Evolutionary conservation across 1,140 invertebrate genomes (phyloP).

Genomic region (Harlomillsia oculata): DNA sequence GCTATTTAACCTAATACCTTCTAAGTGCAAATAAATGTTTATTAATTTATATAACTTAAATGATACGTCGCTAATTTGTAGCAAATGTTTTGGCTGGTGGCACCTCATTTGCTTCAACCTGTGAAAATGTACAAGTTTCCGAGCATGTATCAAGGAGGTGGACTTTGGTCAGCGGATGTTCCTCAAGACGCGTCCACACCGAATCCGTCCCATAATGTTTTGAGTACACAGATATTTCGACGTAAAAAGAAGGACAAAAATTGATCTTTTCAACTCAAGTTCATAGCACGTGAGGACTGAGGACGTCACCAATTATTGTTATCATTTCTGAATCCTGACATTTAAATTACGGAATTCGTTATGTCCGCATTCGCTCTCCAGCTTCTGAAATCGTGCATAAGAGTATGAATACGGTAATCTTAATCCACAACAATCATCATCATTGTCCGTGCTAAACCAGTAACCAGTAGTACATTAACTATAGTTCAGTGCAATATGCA

Average conservation of each 20-base stretch:
- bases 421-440: too few relatives aligned
- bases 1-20: not conserved
- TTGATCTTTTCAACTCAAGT: not conserved
- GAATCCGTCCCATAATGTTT: conserved; percentile 24
- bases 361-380: too few relatives aligned
- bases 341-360: too few relatives aligned
- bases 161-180: conserved; percentile 25
- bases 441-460: too few relatives aligned
- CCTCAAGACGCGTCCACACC: conserved; percentile 27
- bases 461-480: too few relatives aligned
- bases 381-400: too few relatives aligned
- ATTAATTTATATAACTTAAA: not conserved
- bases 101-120: conserved; percentile 28
- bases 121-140: conserved; percentile 23
- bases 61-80: conserved; percentile 1
- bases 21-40: not conserved
- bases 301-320: not conserved
- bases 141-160: conserved; percentile 12
- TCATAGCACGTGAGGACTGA: too few relatives aligned
- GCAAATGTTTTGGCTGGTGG: conserved; percentile 35
- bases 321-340: too few relatives aligned
- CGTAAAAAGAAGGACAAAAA: conserved; percentile 31
- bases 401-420: too few relatives aligned
- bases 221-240: conserved; percentile 24
- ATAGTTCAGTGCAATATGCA: too few relatives aligned